phyloP scores from a whole-genome alignment of 53 echinoderm and acorn worm species.

The Antedon mediterranea region DNA sequence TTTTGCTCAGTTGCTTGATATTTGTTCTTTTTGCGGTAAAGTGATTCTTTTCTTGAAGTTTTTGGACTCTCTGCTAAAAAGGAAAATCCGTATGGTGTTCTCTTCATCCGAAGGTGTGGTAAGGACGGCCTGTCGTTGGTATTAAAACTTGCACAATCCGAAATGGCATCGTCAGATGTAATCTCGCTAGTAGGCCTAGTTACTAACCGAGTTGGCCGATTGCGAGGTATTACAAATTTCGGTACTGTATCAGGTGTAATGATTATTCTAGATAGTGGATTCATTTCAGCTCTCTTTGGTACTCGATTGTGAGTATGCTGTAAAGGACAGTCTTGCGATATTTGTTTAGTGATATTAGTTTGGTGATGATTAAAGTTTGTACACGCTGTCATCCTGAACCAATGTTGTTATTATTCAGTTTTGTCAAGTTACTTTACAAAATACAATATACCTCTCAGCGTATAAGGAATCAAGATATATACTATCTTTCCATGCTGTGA shows the following conservation, averaged over 20 bases:
- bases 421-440: too few species aligned
- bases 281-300: not conserved
- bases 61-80: conserved; percentile 16
- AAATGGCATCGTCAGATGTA: not conserved
- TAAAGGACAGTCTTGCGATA: not conserved
- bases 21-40: conserved; percentile 9
- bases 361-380: not conserved
- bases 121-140: conserved; percentile 34
- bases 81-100: conserved; percentile 35
- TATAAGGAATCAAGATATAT: too few species aligned
- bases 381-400: too few species aligned
- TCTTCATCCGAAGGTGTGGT: conserved; percentile 16
- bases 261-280: not conserved
- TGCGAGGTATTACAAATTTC: conserved; percentile 9
- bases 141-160: not conserved
- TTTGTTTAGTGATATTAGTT: too few species aligned
- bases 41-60: conserved; percentile 37
- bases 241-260: conserved; percentile 19
- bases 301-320: not conserved
- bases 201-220: not conserved
- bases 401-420: too few species aligned
- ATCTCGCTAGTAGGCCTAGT: not conserved
- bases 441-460: too few species aligned
- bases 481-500: too few species aligned
- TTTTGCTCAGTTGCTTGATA: conserved; percentile 3